Conservation (phyloP, 1,140 invertebrate species). For the Drosophila cardini region DNA sequence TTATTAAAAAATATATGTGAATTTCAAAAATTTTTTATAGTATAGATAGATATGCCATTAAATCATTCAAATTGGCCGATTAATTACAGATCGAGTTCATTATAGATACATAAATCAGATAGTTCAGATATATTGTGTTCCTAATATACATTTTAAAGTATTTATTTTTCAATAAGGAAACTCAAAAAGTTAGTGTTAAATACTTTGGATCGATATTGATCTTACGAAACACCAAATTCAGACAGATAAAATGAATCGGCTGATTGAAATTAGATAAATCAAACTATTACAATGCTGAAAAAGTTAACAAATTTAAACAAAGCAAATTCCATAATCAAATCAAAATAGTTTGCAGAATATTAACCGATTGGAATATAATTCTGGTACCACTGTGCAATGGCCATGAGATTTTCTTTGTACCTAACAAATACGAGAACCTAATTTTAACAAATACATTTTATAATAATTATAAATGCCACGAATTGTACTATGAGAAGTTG, state of each 20-base stretch:
- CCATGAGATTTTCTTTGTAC: constrained; percentile 78
- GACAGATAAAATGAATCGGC: neutral
- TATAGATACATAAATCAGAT: neutral
- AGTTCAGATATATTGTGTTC: constrained; percentile 14
- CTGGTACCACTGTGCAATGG: constrained; percentile 39
- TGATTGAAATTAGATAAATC: neutral
- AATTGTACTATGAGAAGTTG: constrained; percentile 61
- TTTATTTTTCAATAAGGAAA: constrained; percentile 4
- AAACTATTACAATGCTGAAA: neutral
- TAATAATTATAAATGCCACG: constrained; percentile 60
- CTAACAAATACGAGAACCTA: constrained; percentile 54
- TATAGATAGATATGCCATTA: constrained; percentile 21
- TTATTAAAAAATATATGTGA: neutral
- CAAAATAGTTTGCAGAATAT: constrained; percentile 8
- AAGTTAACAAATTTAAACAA: neutral
- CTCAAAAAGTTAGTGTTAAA: constrained; percentile 9
- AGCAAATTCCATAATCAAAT: constrained; percentile 1
- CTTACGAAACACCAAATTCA: neutral
- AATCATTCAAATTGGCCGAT: neutral
- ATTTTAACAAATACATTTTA: constrained; percentile 50
- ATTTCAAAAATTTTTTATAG: constrained; percentile 10
- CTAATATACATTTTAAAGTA: constrained; percentile 11
- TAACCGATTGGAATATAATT: constrained; percentile 31
- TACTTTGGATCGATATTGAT: neutral
- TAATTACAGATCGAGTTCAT: constrained; percentile 8